Conservation (phyloP, 2,797 vertebrate genomes). For the Pteronotus mesoamericanus region DNA sequence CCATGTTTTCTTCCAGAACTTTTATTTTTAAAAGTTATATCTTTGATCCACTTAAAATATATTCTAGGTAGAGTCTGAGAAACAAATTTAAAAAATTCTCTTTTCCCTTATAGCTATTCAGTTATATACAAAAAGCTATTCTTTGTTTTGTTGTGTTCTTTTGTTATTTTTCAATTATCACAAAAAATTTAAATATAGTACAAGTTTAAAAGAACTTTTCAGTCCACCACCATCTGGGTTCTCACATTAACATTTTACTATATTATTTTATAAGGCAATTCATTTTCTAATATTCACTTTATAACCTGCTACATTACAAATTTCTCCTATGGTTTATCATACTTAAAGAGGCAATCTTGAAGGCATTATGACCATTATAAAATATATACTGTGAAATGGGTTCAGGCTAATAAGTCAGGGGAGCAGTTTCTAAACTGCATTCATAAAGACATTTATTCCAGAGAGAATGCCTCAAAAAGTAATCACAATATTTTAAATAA, state of each 20-base stretch:
- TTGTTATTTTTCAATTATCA: neutral
- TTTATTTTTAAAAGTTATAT: neutral
- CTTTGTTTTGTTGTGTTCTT: neutral
- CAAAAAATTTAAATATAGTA: neutral
- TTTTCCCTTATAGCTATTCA: neutral
- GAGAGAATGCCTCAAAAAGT: neutral
- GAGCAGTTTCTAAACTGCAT: neutral
- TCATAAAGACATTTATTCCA: slow-evolving; percentile 15
- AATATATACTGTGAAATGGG: slow-evolving; percentile 7
- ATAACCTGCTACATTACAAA: slow-evolving; percentile 30
- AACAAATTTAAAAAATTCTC: neutral
- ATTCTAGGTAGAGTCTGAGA: neutral
- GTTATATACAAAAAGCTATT: neutral
- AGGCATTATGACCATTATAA: slow-evolving; percentile 33
- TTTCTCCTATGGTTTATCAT: slow-evolving; percentile 34
- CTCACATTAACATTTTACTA: neutral
- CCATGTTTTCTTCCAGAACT: neutral
- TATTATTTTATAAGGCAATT: slow-evolving; percentile 33
- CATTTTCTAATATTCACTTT: slow-evolving; percentile 53
- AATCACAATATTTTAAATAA: slow-evolving; percentile 20
- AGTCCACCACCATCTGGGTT: neutral
- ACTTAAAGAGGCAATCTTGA: slow-evolving; percentile 1
- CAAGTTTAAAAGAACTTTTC: slow-evolving; percentile 5
- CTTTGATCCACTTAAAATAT: neutral
- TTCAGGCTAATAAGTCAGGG: slow-evolving; percentile 27